Percentiles rank a stretch among this genome's conserved stretches.
Evolutionary conservation across 2,888 invertebrate species (phyloP).

Genomic region (Himalopsyche kuldschensis): DNA sequence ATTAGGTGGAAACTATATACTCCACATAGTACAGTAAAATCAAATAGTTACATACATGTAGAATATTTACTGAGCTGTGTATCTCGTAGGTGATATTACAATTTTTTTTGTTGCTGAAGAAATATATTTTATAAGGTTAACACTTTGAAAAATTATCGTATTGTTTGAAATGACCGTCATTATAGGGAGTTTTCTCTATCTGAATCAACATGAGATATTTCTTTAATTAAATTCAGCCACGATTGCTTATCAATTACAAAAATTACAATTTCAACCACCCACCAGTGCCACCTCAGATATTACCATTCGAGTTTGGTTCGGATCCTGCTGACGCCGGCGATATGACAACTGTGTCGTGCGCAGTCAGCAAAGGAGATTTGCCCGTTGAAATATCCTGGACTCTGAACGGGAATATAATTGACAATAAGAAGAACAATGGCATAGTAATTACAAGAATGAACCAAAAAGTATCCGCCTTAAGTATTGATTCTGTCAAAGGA

Average conservation of each 20-base stretch:
- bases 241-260: too few species aligned
- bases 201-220: not conserved
- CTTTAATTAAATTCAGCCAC: constrained; percentile 42
- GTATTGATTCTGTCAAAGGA: constrained; percentile 70
- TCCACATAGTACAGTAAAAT: too few species aligned
- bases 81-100: too few species aligned
- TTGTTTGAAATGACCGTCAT: too few species aligned
- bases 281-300: constrained; percentile 73
- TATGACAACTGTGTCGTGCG: constrained; percentile 68
- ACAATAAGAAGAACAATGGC: constrained; percentile 47
- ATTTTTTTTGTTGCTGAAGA: too few species aligned
- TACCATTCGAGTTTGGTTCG: constrained; percentile 75
- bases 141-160: too few species aligned
- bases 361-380: constrained; percentile 70
- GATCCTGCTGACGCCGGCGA: constrained; percentile 72
- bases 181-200: too few species aligned
- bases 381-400: constrained; percentile 68
- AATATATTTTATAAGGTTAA: too few species aligned
- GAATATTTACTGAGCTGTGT: too few species aligned
- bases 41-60: too few species aligned
- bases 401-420: not conserved
- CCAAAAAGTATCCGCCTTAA: constrained; percentile 63
- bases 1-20: too few species aligned
- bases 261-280: constrained; percentile 42
- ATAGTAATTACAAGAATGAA: constrained; percentile 53